These are phyloP conservation scores for Pardosa pseudoannulata DNA, from an alignment of 2,888 invertebrate genomes.

Conservation along the genomic window DNA sequence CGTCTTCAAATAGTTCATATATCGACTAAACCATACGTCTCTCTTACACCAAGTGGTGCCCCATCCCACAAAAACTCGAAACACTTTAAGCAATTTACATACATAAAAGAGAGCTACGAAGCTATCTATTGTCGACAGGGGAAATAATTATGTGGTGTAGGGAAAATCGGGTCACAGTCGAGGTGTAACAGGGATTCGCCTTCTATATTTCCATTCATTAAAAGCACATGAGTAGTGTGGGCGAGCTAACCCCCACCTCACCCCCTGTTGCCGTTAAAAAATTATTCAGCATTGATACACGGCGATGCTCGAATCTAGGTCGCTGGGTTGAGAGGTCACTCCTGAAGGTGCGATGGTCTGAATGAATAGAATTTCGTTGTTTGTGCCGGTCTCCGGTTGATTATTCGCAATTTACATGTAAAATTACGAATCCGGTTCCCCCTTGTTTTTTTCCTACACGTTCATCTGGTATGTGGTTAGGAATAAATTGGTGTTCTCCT, in stretches of 20 bases:
- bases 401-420: background rate
- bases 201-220: constrained; percentile 32
- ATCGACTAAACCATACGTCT: too few relatives aligned
- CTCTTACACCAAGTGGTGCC: too few relatives aligned
- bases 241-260: background rate
- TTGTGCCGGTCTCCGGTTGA: background rate
- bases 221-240: background rate
- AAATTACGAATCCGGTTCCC: background rate
- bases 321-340: constrained; percentile 45
- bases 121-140: constrained; percentile 2
- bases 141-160: constrained; percentile 28
- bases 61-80: background rate
- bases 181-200: constrained; percentile 45
- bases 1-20: too few relatives aligned
- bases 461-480: background rate
- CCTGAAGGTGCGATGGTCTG: constrained; percentile 27
- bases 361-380: constrained; percentile 26
- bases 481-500: too few relatives aligned
- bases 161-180: constrained; percentile 36
- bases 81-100: constrained; percentile 30
- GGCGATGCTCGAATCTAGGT: constrained; percentile 33
- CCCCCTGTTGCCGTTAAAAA: constrained; percentile 16
- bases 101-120: constrained; percentile 27
- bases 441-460: background rate
- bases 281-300: constrained; percentile 26